These are phyloP conservation scores for Pseudomyrmex cubaensis DNA, from an alignment of 1,140 invertebrate genomes.

Conservation along the genomic window DNA sequence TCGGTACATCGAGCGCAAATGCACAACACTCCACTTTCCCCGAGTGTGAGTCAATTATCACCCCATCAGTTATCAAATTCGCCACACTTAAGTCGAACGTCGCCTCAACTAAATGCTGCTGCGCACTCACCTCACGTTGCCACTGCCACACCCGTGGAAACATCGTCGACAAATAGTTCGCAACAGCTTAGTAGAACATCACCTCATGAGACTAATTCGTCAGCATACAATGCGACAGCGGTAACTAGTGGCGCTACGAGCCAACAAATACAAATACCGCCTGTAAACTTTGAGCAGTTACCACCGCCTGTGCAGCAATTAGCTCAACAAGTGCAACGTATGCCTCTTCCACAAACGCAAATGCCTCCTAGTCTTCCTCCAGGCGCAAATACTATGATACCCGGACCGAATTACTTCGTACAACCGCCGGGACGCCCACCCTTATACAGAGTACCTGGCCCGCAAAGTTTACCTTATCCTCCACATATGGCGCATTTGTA, in stretches of 20 bases:
- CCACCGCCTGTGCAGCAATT: slow-evolving; percentile 85
- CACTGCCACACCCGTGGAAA: background rate
- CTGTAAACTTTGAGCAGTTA: slow-evolving; percentile 82
- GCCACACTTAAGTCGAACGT: slow-evolving; percentile 68
- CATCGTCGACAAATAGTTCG: slow-evolving; percentile 59
- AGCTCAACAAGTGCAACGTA: slow-evolving; percentile 85
- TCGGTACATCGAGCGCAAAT: slow-evolving; percentile 80
- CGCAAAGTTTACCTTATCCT: slow-evolving; percentile 80
- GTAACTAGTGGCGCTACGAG: background rate
- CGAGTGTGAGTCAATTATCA: slow-evolving; percentile 75
- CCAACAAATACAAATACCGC: slow-evolving; percentile 76
- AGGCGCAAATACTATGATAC: slow-evolving; percentile 81
- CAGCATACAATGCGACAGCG: slow-evolving; percentile 71
- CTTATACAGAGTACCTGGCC: slow-evolving; percentile 79
- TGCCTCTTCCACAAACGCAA: slow-evolving; percentile 83
- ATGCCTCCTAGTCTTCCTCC: slow-evolving; percentile 79
- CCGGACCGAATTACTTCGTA: slow-evolving; percentile 78
- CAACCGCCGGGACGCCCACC: slow-evolving; percentile 80
- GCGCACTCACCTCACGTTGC: slow-evolving; percentile 68
- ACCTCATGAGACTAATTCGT: slow-evolving; percentile 78
- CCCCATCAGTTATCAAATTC: slow-evolving; percentile 71
- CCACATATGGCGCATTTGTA: slow-evolving; percentile 78
- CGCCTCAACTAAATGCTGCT: slow-evolving; percentile 68
- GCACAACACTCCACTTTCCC: slow-evolving; percentile 79
- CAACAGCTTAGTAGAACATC: slow-evolving; percentile 68